A percentile compares a stretch with the other conserved stretches of the same genome.
Conservation (phyloP, 1,140 invertebrate genomes). For the Cryptotermes secundus region DNA sequence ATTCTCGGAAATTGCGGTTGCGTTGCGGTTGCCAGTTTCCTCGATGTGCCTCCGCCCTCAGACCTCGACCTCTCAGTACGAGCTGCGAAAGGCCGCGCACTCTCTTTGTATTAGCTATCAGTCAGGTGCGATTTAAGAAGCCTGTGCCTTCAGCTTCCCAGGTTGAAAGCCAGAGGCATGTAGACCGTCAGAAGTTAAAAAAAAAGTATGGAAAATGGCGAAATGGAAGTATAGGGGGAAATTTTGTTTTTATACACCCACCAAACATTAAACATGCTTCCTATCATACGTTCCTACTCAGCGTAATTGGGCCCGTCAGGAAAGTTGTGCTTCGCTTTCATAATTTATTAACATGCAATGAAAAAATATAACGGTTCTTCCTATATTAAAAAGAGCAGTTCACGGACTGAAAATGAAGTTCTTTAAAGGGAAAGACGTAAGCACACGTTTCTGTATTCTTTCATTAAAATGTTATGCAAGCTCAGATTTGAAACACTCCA, state of each 20-base stretch:
- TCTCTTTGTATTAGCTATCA: too few relatives aligned
- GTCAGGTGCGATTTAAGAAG: too few relatives aligned
- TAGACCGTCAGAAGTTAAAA: too few relatives aligned
- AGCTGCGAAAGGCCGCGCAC: too few relatives aligned
- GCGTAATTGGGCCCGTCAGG: neutral
- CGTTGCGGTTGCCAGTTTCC: too few relatives aligned
- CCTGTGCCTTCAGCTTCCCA: too few relatives aligned
- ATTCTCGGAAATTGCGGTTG: too few relatives aligned
- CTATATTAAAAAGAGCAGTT: neutral
- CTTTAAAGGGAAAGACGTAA: neutral
- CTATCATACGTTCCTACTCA: neutral
- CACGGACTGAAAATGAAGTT: neutral
- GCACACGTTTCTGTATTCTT: neutral
- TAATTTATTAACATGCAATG: neutral
- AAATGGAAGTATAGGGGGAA: too few relatives aligned
- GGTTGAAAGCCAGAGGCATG: too few relatives aligned
- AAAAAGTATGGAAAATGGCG: too few relatives aligned
- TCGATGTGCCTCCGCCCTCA: too few relatives aligned
- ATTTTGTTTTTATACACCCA: neutral
- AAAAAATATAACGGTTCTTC: neutral
- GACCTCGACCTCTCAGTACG: too few relatives aligned
- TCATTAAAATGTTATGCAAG: neutral
- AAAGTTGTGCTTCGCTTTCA: neutral
- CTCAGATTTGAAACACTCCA: neutral
- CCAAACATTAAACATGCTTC: neutral